phyloP scores from a whole-genome alignment of 2,797 vertebrate genomes.

The Hemibagrus guttatus region DNA sequence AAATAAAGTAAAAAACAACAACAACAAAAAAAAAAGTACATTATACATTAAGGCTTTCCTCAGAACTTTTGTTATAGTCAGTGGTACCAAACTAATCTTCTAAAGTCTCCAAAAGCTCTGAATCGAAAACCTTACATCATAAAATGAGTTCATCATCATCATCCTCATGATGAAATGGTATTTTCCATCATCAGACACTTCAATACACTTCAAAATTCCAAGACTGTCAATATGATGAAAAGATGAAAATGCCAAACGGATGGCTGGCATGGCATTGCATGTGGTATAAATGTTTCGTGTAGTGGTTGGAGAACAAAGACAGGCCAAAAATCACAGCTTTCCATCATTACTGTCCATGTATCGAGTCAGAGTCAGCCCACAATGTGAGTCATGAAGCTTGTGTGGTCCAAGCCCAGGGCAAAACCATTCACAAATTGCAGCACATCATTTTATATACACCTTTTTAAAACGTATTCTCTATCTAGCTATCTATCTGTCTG shows the following conservation, averaged over 20 bases:
- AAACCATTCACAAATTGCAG: constrained; percentile 10
- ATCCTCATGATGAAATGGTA: not conserved
- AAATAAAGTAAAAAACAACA: not conserved
- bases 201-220: not conserved
- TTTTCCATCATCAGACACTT: constrained; percentile 6
- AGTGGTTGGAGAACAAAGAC: constrained; percentile 64
- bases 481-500: no score
- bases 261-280: constrained; percentile 60
- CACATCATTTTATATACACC: not conserved
- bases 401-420: constrained; percentile 57
- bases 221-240: constrained; percentile 34
- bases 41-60: not conserved
- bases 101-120: not conserved
- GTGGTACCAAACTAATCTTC: not conserved
- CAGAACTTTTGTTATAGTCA: not conserved
- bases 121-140: not conserved
- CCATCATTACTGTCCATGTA: constrained; percentile 65
- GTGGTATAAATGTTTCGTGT: constrained; percentile 64
- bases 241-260: constrained; percentile 37
- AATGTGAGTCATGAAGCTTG: constrained; percentile 49
- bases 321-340: constrained; percentile 68
- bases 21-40: not conserved
- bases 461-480: no score
- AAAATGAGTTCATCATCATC: not conserved
- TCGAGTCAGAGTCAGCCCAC: constrained; percentile 61